These are phyloP conservation scores for Macrostomum lignano DNA, from an alignment of 1,140 invertebrate genomes.

Conservation along the genomic window DNA sequence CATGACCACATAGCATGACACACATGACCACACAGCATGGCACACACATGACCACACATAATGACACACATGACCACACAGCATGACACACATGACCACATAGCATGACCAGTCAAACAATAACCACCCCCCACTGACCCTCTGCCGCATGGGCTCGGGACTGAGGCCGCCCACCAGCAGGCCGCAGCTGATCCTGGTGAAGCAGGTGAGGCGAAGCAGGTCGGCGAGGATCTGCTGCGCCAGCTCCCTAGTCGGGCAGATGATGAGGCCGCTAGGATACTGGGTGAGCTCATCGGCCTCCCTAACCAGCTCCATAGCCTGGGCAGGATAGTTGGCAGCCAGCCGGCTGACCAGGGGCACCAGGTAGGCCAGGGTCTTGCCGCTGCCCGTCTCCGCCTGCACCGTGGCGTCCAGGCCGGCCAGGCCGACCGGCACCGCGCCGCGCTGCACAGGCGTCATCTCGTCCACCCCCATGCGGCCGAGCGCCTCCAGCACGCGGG, in stretches of 20 bases:
- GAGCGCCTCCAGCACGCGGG: too few relatives aligned
- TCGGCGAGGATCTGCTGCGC: slow-evolving; percentile 49
- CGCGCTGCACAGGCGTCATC: slow-evolving; percentile 60
- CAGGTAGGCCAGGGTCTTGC: slow-evolving; percentile 76
- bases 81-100: too few relatives aligned
- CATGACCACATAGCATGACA: too few relatives aligned
- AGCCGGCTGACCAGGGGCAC: too few relatives aligned
- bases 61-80: too few relatives aligned
- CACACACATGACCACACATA: too few relatives aligned
- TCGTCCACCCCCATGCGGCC: too few relatives aligned
- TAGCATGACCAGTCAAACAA: too few relatives aligned
- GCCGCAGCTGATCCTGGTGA: slow-evolving; percentile 62
- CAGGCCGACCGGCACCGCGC: slow-evolving; percentile 55
- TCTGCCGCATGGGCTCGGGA: too few relatives aligned
- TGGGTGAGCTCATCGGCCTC: slow-evolving; percentile 21
- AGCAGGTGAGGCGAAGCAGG: slow-evolving; percentile 29
- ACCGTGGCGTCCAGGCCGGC: slow-evolving; percentile 67
- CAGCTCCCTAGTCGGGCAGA: slow-evolving; percentile 78
- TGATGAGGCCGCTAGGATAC: slow-evolving; percentile 40
- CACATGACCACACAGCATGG: too few relatives aligned
- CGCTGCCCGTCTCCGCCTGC: slow-evolving; percentile 85
- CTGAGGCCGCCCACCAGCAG: slow-evolving; percentile 53
- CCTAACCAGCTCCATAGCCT: slow-evolving; percentile 42
- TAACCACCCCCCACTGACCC: too few relatives aligned
- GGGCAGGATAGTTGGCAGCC: too few relatives aligned